Conservation (phyloP, 1,140 invertebrate genomes). For the Hycleus cichorii region DNA sequence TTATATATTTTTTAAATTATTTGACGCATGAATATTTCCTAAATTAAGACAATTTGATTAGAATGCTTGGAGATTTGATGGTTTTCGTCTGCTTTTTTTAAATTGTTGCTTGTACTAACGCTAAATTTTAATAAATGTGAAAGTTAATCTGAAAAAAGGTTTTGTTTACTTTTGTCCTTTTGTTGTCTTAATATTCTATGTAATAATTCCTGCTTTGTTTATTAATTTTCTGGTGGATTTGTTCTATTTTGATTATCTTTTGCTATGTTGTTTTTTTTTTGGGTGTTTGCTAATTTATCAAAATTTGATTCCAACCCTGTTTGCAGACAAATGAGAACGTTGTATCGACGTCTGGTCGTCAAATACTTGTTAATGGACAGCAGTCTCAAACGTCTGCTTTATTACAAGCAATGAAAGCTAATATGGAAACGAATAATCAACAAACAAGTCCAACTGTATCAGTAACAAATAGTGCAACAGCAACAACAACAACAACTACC, state of each 20-base stretch:
- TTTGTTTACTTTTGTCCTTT: neutral
- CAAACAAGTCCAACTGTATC: conserved; percentile 2
- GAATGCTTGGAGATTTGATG: too few relatives aligned
- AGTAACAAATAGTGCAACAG: conserved; percentile 7
- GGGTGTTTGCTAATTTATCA: neutral
- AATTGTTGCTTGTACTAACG: neutral
- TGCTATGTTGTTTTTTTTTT: neutral
- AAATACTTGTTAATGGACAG: conserved; percentile 38
- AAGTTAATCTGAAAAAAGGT: too few relatives aligned
- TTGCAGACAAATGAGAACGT: conserved; percentile 19
- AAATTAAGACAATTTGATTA: neutral
- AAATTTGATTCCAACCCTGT: neutral
- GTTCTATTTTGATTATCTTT: neutral
- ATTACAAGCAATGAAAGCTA: conserved; percentile 36
- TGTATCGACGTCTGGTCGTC: conserved; percentile 20
- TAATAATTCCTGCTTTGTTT: neutral
- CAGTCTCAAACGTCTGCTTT: conserved; percentile 34
- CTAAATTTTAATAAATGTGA: too few relatives aligned
- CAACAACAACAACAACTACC: conserved; percentile 30
- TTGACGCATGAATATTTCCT: neutral
- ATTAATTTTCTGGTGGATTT: neutral
- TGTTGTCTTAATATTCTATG: neutral
- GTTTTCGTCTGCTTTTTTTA: neutral
- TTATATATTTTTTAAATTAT: neutral
- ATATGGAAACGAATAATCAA: conserved; percentile 21